These are phyloP conservation scores for Scaptomyza flava DNA, from an alignment of 2,888 invertebrate genomes.

Conservation along the genomic window DNA sequence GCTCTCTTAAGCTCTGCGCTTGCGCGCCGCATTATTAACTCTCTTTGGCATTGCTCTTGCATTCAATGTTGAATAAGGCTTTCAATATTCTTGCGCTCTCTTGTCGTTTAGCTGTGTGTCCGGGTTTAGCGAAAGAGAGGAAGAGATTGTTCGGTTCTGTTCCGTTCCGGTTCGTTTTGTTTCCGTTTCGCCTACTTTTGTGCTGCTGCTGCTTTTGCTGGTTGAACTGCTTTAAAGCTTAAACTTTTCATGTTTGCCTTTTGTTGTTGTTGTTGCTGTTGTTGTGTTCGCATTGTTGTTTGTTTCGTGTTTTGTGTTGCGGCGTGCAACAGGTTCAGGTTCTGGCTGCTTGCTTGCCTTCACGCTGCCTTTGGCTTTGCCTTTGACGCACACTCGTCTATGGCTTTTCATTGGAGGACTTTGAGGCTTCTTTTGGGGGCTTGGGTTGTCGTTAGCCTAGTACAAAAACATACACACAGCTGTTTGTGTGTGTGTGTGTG, in stretches of 20 bases:
- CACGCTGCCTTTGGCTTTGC: constrained; percentile 28
- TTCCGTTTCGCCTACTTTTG: constrained; percentile 19
- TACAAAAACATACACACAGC: not conserved
- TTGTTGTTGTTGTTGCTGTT: constrained; percentile 40
- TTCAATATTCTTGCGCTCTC: constrained; percentile 29
- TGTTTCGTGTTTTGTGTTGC: constrained; percentile 58
- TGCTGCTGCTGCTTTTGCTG: not conserved
- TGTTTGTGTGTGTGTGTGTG: constrained; percentile 34
- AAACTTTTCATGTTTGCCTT: constrained; percentile 44
- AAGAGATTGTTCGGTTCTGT: not conserved
- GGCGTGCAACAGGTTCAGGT: constrained; percentile 69
- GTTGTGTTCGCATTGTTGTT: constrained; percentile 34
- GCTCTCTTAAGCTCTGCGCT: constrained; percentile 26
- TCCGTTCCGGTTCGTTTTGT: constrained; percentile 11
- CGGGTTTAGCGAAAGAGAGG: not conserved
- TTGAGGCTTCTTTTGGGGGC: constrained; percentile 28
- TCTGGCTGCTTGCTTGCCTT: constrained; percentile 15
- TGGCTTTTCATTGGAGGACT: constrained; percentile 35
- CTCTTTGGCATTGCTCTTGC: constrained; percentile 20
- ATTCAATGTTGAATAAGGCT: constrained; percentile 39
- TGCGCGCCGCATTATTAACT: constrained; percentile 5
- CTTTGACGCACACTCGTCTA: constrained; percentile 43
- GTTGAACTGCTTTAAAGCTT: constrained; percentile 46
- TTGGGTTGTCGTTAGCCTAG: constrained; percentile 4
- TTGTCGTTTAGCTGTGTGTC: not conserved